Evolutionary conservation across 2,888 invertebrate genomes (phyloP).

Genomic region (Sclerodermus sp.): DNA sequence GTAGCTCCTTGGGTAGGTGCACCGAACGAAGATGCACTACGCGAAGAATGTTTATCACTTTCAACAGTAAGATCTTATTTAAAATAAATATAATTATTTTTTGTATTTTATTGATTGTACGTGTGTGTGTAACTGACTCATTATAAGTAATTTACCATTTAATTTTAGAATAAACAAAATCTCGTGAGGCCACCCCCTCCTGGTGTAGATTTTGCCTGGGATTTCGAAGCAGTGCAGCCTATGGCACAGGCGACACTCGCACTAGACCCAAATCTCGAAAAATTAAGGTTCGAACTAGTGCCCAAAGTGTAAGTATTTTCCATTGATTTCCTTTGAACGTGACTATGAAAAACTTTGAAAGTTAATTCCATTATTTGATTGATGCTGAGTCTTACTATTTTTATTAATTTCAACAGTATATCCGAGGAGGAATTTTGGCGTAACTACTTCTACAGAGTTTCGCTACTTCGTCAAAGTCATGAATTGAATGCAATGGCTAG

Average conservation of each 20-base stretch:
- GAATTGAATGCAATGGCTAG: slow-evolving; percentile 73
- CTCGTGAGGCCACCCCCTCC: slow-evolving; percentile 96
- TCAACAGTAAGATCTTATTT: slow-evolving; percentile 86
- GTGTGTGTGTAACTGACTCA: too few species aligned
- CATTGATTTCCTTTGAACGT: too few species aligned
- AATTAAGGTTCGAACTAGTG: slow-evolving; percentile 98
- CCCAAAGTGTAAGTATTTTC: slow-evolving; percentile 91
- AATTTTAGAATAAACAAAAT: slow-evolving; percentile 86
- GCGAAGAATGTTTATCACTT: slow-evolving; percentile 92
- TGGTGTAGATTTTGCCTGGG: slow-evolving; percentile 94
- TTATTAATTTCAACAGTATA: slow-evolving; percentile 63
- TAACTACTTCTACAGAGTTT: slow-evolving; percentile 99
- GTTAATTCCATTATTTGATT: too few species aligned
- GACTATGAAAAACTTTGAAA: too few species aligned
- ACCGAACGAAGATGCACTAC: slow-evolving; percentile 89
- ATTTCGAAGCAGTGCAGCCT: slow-evolving; percentile 89
- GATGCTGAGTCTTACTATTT: too few species aligned
- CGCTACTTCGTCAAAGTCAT: slow-evolving; percentile 95
- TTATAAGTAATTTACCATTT: too few species aligned
- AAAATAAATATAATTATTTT: slow-evolving; percentile 26
- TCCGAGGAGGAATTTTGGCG: slow-evolving; percentile 99
- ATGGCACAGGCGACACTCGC: slow-evolving; percentile 93
- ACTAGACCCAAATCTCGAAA: slow-evolving; percentile 93
- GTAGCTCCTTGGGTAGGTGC: slow-evolving; percentile 95
- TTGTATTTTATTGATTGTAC: too few species aligned